Percentiles rank a stretch among this genome's conserved stretches.
These are phyloP conservation scores for Apis florea DNA, from an alignment of 1,140 invertebrate genomes.

Conservation along the genomic window DNA sequence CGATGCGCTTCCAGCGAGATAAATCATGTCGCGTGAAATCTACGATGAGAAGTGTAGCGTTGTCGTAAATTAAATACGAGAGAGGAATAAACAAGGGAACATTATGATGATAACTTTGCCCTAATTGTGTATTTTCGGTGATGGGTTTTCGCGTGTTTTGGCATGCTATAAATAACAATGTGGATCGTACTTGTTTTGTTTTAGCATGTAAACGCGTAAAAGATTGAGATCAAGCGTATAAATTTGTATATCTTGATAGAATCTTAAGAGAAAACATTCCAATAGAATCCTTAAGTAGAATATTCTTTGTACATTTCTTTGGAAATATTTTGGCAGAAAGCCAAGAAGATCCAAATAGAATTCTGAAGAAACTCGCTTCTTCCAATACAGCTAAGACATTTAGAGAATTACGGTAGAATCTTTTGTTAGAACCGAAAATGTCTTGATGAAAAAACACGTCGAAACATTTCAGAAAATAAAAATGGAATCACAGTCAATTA, in stretches of 20 bases:
- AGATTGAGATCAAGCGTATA: neutral
- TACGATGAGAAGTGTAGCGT: neutral
- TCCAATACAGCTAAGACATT: neutral
- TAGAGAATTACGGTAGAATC: neutral
- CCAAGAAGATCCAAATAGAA: neutral
- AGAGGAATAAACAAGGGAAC: neutral
- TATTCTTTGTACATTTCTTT: too few species aligned
- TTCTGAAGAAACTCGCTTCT: neutral
- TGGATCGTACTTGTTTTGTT: neutral
- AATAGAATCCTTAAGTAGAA: too few species aligned
- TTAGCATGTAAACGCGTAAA: neutral
- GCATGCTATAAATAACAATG: too few species aligned
- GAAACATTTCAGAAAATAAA: too few species aligned
- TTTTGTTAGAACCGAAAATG: neutral
- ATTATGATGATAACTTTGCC: neutral
- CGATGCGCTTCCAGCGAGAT: neutral
- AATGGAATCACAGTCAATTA: too few species aligned
- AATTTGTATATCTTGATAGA: neutral
- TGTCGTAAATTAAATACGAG: neutral
- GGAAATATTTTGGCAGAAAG: neutral
- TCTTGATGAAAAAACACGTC: too few species aligned
- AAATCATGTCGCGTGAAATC: neutral
- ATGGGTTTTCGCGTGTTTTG: too few species aligned
- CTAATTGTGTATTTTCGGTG: too few species aligned
- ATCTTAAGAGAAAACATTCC: neutral